phyloP scores from a whole-genome alignment of 2,113 vertebrate genomes.

The Heterocephalus glaber region DNA sequence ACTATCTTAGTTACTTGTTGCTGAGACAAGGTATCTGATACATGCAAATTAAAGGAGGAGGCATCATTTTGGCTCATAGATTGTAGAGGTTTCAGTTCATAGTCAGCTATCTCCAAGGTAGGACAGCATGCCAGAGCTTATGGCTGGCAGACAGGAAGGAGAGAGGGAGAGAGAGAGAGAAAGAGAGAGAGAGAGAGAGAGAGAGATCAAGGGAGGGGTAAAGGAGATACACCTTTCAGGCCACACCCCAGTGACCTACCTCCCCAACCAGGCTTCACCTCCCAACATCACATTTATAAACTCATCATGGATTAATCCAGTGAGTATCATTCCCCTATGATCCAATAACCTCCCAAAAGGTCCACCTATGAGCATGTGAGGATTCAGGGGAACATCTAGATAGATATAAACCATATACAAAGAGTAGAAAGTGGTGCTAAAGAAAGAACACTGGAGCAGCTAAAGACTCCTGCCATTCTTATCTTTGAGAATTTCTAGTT shows the following conservation, averaged over 20 bases:
- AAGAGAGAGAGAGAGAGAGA: background rate
- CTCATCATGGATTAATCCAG: background rate
- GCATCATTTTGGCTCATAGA: background rate
- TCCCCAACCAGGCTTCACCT: background rate
- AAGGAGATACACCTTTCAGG: background rate
- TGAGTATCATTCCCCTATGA: background rate
- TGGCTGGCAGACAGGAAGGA: background rate
- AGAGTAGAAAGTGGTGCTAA: background rate
- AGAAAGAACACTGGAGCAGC: background rate
- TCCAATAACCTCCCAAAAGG: background rate
- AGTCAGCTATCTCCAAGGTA: background rate
- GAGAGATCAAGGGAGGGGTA: background rate
- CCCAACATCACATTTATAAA: background rate
- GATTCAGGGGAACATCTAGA: background rate
- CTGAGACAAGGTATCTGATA: background rate
- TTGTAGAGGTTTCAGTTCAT: background rate
- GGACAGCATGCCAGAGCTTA: background rate
- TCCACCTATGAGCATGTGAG: background rate
- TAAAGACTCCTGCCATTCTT: slow-evolving; percentile 5
- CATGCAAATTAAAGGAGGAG: background rate
- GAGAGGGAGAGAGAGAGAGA: background rate
- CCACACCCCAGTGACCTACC: background rate
- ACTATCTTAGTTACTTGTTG: background rate
- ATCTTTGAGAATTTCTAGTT: slow-evolving; percentile 21
- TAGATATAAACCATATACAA: background rate